These are phyloP conservation scores for Ictalurus punctatus DNA, from an alignment of 2,113 vertebrate genomes.

Conservation along the genomic window DNA sequence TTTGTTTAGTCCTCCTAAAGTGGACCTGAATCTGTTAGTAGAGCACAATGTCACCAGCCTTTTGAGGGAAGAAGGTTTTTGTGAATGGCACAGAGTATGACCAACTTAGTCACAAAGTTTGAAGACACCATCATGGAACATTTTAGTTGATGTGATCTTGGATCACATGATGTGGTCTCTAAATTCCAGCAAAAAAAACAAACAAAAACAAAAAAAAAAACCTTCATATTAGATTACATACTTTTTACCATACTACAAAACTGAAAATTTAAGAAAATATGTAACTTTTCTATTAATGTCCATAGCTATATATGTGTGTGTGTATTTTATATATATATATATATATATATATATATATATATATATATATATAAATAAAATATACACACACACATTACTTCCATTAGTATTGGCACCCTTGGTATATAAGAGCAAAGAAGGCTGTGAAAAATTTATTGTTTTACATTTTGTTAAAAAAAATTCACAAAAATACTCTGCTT, in stretches of 20 bases:
- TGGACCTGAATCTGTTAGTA: slow-evolving; percentile 37
- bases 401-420: too few species aligned
- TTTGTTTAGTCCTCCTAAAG: slow-evolving; percentile 37
- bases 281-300: background rate
- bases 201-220: background rate
- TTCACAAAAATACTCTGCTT: too few species aligned
- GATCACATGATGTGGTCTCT: slow-evolving; percentile 37
- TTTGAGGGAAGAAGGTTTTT: slow-evolving; percentile 34
- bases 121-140: slow-evolving; percentile 39
- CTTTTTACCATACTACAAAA: background rate
- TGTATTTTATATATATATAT: too few species aligned
- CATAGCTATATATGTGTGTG: background rate
- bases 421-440: too few species aligned
- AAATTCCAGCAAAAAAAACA: slow-evolving; percentile 43
- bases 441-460: too few species aligned
- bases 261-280: background rate
- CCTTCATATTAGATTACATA: background rate
- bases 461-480: too few species aligned
- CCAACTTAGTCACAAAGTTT: slow-evolving; percentile 45
- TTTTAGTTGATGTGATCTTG: background rate
- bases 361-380: too few species aligned
- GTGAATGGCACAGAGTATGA: slow-evolving; percentile 29
- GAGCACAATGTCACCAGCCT: slow-evolving; percentile 44
- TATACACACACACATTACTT: too few species aligned
- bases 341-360: too few species aligned